Base-by-base conservation (phyloP, 2,888 invertebrate species). In the Emmelina monodactyla region DNA sequence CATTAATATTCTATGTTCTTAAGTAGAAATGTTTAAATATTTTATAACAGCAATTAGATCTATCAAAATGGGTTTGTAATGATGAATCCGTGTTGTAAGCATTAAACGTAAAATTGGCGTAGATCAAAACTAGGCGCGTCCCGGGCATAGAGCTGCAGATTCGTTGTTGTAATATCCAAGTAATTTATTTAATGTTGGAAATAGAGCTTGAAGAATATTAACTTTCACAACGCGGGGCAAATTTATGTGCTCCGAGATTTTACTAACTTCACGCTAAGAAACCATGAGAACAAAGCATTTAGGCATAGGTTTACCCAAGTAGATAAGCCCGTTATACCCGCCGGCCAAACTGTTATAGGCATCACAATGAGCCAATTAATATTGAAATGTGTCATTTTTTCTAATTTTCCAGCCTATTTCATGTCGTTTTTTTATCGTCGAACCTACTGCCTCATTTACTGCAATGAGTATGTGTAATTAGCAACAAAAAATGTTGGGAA, bases 121-220 rank as follows among this genome's bases (percentile, higher is more conserved):
- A 58, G 58, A 56, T 58, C 57, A 58, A 54, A 51, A 49, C 47
- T 56, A 64, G 67, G 69, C 68, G 67, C 70, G 71, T 71, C 63
- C 62, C 48, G 56, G 56, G 56, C 50, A 62, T 58, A 68, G 71
- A 73, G 71, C 60, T 50, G 49, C 59, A 62, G 70, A 75, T 75
- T 73, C 71, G 73, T 73, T 78, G 70, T 72, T 67, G 76, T 78
- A 72, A 78, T 78, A 76, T 73, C 69, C 50, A 57, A 61, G 69
- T 75, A 75, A 78, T 76, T 79, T 78, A 78, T 79, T 76, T 78
- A 75, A 79, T 78, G 73, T 73, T 73, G 67, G 69, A 73, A 75
- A 73, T 68, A 72, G 63, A 75, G 62, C 62, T 67, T 64, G 71
- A 78, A 76, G 76, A 78, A 78, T 78, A 75, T 76, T 76, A 71